Evolutionary conservation across 1,140 invertebrate genomes (phyloP).

Genomic region (Meteorus sp.): DNA sequence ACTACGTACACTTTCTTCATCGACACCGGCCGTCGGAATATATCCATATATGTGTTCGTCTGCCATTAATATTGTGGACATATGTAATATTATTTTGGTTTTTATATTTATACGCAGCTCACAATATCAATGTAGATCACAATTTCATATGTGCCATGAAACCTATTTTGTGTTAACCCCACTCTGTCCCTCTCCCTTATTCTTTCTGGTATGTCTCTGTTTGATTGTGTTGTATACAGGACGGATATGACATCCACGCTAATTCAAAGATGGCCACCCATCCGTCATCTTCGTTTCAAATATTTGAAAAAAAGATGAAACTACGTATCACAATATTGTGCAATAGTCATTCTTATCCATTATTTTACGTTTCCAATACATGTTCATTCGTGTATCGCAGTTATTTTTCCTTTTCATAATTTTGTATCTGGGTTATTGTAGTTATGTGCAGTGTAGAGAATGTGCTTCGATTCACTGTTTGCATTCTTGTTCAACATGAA

Average conservation of each 20-base stretch:
- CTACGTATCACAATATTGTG: too few species aligned
- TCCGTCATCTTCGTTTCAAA: neutral
- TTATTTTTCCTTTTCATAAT: too few species aligned
- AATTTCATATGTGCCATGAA: constrained; percentile 52
- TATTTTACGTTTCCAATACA: too few species aligned
- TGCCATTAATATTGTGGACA: constrained; percentile 54
- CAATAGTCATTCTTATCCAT: too few species aligned
- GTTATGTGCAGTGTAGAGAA: too few species aligned
- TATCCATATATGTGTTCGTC: constrained; percentile 59
- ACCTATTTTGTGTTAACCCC: constrained; percentile 53
- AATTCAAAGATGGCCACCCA: constrained; percentile 46
- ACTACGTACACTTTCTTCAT: constrained; percentile 54
- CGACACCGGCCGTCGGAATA: constrained; percentile 51
- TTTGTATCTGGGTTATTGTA: too few species aligned
- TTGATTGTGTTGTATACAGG: neutral
- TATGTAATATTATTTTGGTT: constrained; percentile 28
- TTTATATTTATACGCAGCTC: constrained; percentile 29
- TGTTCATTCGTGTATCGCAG: too few species aligned
- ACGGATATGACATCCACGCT: constrained; percentile 49
- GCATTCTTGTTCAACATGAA: too few species aligned
- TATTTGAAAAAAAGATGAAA: neutral
- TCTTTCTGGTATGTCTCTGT: neutral
- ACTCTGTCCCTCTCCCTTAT: constrained; percentile 11
- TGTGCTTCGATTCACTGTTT: too few species aligned
- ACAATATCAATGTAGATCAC: constrained; percentile 37